phyloP scores from a whole-genome alignment of 53 echinoderm and acorn worm genomes.

The Astropecten irregularis region DNA sequence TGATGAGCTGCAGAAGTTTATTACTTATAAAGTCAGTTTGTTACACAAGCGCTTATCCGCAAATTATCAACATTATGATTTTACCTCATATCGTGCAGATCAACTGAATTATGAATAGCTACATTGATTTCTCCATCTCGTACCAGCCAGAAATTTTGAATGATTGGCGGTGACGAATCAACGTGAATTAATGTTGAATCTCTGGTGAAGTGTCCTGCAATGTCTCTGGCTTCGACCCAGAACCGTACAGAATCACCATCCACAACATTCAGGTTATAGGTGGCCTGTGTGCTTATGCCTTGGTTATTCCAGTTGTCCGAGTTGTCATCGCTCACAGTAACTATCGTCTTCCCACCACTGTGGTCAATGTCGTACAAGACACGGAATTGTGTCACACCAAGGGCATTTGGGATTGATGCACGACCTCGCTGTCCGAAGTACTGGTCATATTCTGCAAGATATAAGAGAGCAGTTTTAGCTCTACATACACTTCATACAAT shows the following conservation, averaged over 20 bases:
- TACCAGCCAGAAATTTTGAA: conserved; percentile 46
- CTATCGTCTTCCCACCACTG: conserved; percentile 28
- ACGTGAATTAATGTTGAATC: conserved; percentile 48
- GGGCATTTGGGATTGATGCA: conserved; percentile 35
- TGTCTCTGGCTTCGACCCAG: conserved; percentile 61
- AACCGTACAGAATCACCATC: conserved; percentile 56
- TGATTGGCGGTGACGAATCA: conserved; percentile 52
- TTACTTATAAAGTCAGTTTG: no score
- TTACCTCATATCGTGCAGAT: conserved; percentile 60
- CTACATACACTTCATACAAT: no score
- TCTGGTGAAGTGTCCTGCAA: conserved; percentile 16
- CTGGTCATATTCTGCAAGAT: conserved; percentile 45
- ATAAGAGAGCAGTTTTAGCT: not conserved
- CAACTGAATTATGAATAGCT: conserved; percentile 37
- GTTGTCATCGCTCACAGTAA: not conserved
- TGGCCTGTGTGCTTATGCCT: conserved; percentile 25
- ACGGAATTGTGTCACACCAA: conserved; percentile 52
- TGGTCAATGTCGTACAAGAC: conserved; percentile 35
- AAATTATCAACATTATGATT: no score
- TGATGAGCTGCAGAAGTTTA: no score
- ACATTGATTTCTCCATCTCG: conserved; percentile 45
- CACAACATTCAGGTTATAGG: conserved; percentile 28
- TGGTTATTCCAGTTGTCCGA: conserved; percentile 24
- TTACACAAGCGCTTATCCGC: no score
- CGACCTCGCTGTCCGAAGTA: conserved; percentile 39